Evolutionary conservation across 1,140 invertebrate genomes (phyloP), one percentile per base, ranked within the genome.

Genomic region (Holcopasites calliopsidis): DNA sequence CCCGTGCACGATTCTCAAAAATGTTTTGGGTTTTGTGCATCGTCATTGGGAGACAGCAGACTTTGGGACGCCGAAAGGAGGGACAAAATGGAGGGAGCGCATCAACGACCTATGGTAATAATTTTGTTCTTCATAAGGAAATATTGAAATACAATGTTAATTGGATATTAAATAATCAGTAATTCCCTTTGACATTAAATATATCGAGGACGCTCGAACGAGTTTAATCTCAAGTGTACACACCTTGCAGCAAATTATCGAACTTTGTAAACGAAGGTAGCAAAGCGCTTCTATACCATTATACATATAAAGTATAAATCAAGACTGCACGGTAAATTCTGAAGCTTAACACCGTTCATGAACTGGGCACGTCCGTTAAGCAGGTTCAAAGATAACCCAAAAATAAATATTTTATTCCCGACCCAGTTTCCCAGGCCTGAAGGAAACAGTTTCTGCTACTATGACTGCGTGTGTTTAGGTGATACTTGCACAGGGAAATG

Each of bases 1-100:
- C 2, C 18, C 18, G 31, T 52, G 47, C 60, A 42, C 42, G 11
- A 47, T 33, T 55, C 42, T 21, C 10, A 28, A 50, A 73, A 80
- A 52, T 74, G 38, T 10, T n/a, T 31, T 16, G 13, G 44, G 44
- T 50, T 80, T 80, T 76, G 65, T 76, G 60, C 42, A n/a, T 1
- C 33, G n/a, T 70, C 31, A 75, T 47, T 33, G 23, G 50, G 31
- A 47, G 26, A 28, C 50, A 57, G 38, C 40, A 28, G 21, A 21
- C 13, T 23, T 18, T 13, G 42, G 16, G 49, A 26, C 49, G 23
- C 8, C 6, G n/a, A 47, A 55, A 21, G 38, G 11, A 50, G 5
- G 47, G 21, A 50, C 16, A 55, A 73, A 73, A 64, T 44, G 28
- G 21, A 54, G 26, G 10, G 49, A 13, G 13, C 28, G 13, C 21